Evolutionary conservation across 2,113 vertebrate genomes (phyloP), one percentile per base, ranked within the genome.

Genomic region (Zosterops borbonicus): DNA sequence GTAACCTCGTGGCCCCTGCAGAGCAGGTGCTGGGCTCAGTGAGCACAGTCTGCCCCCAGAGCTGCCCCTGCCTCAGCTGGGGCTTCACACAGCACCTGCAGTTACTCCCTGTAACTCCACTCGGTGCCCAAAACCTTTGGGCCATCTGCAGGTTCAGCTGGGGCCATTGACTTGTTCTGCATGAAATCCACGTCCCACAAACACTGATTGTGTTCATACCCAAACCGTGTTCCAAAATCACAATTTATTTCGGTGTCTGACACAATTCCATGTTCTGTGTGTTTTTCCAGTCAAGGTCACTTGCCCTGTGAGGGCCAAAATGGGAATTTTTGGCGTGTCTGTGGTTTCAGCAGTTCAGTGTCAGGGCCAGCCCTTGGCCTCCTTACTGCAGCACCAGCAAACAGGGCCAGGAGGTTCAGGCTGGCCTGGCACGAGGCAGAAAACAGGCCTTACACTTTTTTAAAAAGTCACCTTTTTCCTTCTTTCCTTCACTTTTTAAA

Each of bases 1-100:
- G 64, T 37, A 81, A 64, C 53, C 49, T 59, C 9, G 31, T 17
- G 42, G 53, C 14, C 14, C 19, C 41, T 39, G 39, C 9, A 5
- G 60, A 42, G 75, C 4, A 0, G 42, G 33, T 0, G 0, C 53
- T 64, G 71, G 18, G 7, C 12, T 76, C 29, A 0, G 1, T 9
- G 31, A 39, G 62, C 0, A 3, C 37, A 15, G 28, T 23, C 23
- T 75, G 42, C 42, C 17, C 62, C 31, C 18, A 2, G 16, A 47
- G 1, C 52, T 47, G 35, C 71, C 41, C 3, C 76, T 69, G 64
- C 69, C 75, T 68, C 92, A 42, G 4, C 37, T 52, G 21, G 35
- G 56, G 13, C 52, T 83, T 49, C 7, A 52, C 42, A 42, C 12
- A 6, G 60, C 4, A 6, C 9, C 29, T 58, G 56, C 56, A 20